Evolutionary conservation across 2,113 vertebrate genomes (phyloP).

Genomic region (Campylomormyrus numenius): DNA sequence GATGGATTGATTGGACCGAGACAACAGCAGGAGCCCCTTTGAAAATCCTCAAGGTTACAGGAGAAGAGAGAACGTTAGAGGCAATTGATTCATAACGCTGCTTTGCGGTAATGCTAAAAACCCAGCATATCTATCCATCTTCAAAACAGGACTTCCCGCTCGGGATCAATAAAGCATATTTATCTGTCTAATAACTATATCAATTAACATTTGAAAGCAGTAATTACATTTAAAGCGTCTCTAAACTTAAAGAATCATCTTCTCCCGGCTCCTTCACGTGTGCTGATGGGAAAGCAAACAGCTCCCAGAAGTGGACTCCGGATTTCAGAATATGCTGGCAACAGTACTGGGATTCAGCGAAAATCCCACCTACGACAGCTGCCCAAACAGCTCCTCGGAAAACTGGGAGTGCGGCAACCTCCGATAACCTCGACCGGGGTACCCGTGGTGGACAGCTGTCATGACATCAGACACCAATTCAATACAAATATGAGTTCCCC

Average conservation of each 20-base stretch:
- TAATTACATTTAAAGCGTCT: neutral
- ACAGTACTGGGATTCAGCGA: neutral
- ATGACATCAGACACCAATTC: constrained; percentile 36
- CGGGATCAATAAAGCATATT: neutral
- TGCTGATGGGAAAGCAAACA: neutral
- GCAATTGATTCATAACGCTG: neutral
- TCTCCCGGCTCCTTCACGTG: neutral
- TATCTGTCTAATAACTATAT: neutral
- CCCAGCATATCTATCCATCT: neutral
- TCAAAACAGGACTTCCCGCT: neutral
- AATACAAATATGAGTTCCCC: constrained; percentile 26
- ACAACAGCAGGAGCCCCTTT: neutral
- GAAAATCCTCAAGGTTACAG: neutral
- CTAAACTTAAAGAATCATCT: neutral
- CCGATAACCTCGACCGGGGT: neutral
- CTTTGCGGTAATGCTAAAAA: neutral
- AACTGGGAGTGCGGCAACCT: neutral
- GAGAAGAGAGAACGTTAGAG: neutral
- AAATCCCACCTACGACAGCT: neutral
- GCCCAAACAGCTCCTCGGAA: neutral
- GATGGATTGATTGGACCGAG: neutral
- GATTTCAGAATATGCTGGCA: neutral
- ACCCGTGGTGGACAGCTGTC: neutral
- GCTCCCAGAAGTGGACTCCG: neutral
- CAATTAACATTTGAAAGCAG: neutral